A percentile compares a stretch with the other conserved stretches of the same genome.
Evolutionary conservation across 2,888 invertebrate species (phyloP).

Genomic region (Elaeidobius kamerunicus): DNA sequence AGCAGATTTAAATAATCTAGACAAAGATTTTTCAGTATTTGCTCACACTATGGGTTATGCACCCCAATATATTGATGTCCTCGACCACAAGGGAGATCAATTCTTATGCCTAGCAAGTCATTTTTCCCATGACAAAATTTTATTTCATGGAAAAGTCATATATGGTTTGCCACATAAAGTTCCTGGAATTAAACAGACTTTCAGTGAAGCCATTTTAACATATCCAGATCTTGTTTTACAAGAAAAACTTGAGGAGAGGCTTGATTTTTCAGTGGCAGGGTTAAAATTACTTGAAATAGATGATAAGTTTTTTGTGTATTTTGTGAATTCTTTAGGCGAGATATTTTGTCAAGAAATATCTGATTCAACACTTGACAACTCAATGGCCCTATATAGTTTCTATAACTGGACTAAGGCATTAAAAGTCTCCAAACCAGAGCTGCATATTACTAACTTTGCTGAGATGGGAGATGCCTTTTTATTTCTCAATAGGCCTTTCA

Average conservation of each 20-base stretch:
- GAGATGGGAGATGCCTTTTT: constrained; percentile 24
- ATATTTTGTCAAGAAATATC: constrained; percentile 36
- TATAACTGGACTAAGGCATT: constrained; percentile 30
- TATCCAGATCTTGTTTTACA: constrained; percentile 31
- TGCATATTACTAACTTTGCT: constrained; percentile 25
- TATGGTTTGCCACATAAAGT: constrained; percentile 36
- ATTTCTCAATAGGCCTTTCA: constrained; percentile 10
- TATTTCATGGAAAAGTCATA: constrained; percentile 35
- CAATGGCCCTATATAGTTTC: constrained; percentile 5
- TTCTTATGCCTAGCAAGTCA: constrained; percentile 35
- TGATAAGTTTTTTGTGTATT: constrained; percentile 32
- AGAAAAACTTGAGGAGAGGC: constrained; percentile 28
- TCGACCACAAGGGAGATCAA: constrained; percentile 24
- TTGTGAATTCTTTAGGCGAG: constrained; percentile 36
- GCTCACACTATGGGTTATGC: constrained; percentile 32
- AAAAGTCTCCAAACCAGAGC: constrained; percentile 1
- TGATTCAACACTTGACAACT: constrained; percentile 15
- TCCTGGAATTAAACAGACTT: constrained; percentile 33
- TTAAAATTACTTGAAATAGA: constrained; percentile 34
- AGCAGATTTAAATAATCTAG: constrained; percentile 32
- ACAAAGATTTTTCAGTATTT: constrained; percentile 23
- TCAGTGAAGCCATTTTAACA: constrained; percentile 29
- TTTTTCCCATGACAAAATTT: constrained; percentile 32
- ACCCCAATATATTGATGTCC: constrained; percentile 36
- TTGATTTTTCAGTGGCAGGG: constrained; percentile 34